phyloP scores from a whole-genome alignment of 2,888 invertebrate species.

The Thysanoteuthis rhombus region DNA sequence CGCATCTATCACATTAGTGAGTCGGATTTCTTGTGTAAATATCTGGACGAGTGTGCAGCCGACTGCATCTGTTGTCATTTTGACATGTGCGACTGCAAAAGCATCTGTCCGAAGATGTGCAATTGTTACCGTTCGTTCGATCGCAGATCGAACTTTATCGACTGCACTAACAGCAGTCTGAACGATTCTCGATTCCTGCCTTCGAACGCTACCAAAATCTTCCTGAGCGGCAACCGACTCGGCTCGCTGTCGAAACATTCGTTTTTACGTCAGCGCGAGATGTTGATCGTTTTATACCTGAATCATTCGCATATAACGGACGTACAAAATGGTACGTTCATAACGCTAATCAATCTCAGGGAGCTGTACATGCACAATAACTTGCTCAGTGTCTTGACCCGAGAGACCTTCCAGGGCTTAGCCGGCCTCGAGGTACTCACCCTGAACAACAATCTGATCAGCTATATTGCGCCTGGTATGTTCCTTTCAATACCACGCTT shows the following conservation, averaged over 20 bases:
- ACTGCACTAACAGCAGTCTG: not conserved
- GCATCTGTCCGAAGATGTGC: conserved; percentile 23
- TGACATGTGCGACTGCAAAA: conserved; percentile 28
- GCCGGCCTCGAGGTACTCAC: conserved; percentile 37
- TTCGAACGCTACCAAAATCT: conserved; percentile 29
- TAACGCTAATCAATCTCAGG: conserved; percentile 37
- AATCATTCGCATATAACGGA: conserved; percentile 37
- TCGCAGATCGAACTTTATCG: conserved; percentile 13
- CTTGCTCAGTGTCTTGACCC: conserved; percentile 28
- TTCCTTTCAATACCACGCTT: conserved; percentile 41
- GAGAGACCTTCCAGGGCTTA: conserved; percentile 33
- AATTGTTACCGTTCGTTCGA: conserved; percentile 26
- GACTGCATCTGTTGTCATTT: conserved; percentile 23
- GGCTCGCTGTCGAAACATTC: not conserved
- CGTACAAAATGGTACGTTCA: conserved; percentile 39
- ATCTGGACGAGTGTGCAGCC: not conserved
- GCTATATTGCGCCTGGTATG: conserved; percentile 37
- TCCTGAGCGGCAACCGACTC: conserved; percentile 26
- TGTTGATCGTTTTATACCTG: conserved; percentile 33
- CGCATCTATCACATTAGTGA: conserved; percentile 1
- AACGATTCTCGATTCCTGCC: conserved; percentile 22
- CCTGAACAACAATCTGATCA: conserved; percentile 43
- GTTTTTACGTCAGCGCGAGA: conserved; percentile 24
- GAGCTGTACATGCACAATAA: conserved; percentile 43
- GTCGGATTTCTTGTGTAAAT: conserved; percentile 26